Evolutionary conservation across 1,140 invertebrate species (phyloP).

Genomic region (Helicoverpa armigera): DNA sequence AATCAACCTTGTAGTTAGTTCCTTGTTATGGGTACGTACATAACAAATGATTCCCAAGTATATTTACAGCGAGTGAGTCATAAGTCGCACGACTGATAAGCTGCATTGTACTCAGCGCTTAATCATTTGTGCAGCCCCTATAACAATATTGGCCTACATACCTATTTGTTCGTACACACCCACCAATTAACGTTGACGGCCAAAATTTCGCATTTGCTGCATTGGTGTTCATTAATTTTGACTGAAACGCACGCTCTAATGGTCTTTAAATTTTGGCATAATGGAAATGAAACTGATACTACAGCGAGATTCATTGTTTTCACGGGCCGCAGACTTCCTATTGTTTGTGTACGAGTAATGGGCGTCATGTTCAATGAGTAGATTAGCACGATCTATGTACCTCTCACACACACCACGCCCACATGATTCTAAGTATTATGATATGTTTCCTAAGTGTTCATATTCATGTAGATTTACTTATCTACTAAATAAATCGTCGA

Average conservation of each 20-base stretch:
- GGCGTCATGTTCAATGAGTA: constrained; percentile 3
- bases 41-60: constrained; percentile 44
- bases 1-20: constrained; percentile 43
- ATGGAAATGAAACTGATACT: constrained; percentile 20
- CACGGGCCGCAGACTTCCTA: constrained; percentile 2
- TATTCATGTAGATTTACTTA: too few species aligned
- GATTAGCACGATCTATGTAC: constrained; percentile 4
- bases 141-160: constrained; percentile 37
- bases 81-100: constrained; percentile 39
- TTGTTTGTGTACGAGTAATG: constrained; percentile 17
- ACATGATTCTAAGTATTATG: neutral
- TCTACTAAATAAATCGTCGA: too few species aligned
- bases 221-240: constrained; percentile 29
- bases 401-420: constrained; percentile 3
- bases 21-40: constrained; percentile 43
- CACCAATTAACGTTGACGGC: constrained; percentile 13
- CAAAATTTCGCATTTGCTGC: constrained; percentile 30
- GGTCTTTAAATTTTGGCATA: constrained; percentile 30
- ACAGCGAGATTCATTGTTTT: constrained; percentile 29
- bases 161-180: constrained; percentile 34
- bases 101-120: constrained; percentile 31
- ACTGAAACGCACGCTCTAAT: constrained; percentile 6
- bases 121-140: constrained; percentile 33
- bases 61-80: constrained; percentile 33
- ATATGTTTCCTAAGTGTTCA: neutral